phyloP scores from a whole-genome alignment of 2,113 vertebrate genomes.

The Chloroceryle aenea region DNA sequence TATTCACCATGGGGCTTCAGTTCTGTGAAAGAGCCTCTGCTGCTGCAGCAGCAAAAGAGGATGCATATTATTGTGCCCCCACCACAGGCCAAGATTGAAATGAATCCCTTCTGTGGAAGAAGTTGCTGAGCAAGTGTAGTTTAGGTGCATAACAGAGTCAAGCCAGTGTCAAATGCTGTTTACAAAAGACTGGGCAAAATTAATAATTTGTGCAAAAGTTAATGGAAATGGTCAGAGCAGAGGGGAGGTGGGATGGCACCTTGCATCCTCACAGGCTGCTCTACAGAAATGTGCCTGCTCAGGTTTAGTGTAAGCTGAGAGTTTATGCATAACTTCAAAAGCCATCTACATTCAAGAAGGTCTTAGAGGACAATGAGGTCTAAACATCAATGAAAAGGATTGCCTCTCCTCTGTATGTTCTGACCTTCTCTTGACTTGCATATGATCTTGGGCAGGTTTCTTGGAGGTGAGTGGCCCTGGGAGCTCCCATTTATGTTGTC shows the following conservation, averaged over 20 bases:
- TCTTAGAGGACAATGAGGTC: background rate
- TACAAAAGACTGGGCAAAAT: background rate
- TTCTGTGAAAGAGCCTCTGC: background rate
- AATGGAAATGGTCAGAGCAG: background rate
- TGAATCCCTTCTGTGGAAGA: background rate
- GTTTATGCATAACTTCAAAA: background rate
- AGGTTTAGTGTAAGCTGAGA: background rate
- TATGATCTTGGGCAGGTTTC: background rate
- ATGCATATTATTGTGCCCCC: background rate
- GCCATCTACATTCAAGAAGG: background rate
- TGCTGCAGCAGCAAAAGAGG: background rate
- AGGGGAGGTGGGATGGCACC: background rate
- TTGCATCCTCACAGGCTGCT: fast-evolving
- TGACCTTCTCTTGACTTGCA: background rate
- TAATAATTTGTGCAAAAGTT: background rate
- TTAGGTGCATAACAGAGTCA: background rate
- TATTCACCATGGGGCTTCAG: background rate
- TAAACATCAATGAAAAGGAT: background rate
- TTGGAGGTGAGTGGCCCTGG: fast-evolving
- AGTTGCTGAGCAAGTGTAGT: conserved; percentile 1
- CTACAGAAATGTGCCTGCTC: background rate
- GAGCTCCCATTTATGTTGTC: background rate
- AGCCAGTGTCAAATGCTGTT: background rate
- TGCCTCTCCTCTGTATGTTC: fast-evolving
- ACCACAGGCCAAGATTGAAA: background rate